Conservation (phyloP, 2,797 vertebrate species). For the Decapterus maruadsi region DNA sequence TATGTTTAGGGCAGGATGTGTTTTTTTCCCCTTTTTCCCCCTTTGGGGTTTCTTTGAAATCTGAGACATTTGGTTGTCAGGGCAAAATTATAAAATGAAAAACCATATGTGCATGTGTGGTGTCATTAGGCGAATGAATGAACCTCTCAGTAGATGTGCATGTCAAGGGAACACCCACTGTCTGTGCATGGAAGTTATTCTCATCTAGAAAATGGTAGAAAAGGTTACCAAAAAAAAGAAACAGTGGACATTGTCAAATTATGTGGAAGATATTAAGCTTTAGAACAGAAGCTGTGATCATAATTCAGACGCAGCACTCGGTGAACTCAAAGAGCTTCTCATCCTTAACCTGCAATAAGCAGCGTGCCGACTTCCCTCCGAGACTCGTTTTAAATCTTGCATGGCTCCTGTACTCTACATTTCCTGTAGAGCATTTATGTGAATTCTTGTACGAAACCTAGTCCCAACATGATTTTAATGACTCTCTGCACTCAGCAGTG, state of each 20-base stretch:
- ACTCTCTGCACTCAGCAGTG: constrained; percentile 50
- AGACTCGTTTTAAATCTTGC: constrained; percentile 35
- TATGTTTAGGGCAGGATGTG: constrained; percentile 58
- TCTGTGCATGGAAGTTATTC: neutral
- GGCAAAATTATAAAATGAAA: constrained; percentile 27
- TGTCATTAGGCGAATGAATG: constrained; percentile 23
- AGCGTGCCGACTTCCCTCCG: constrained; percentile 11
- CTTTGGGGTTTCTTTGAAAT: constrained; percentile 47
- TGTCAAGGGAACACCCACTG: constrained; percentile 1
- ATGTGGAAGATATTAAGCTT: neutral
- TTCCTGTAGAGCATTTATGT: constrained; percentile 47
- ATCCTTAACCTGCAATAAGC: constrained; percentile 32
- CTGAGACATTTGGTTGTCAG: constrained; percentile 29
- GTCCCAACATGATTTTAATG: constrained; percentile 50
- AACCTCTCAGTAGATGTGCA: neutral
- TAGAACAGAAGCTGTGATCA: constrained; percentile 1
- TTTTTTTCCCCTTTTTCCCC: constrained; percentile 8
- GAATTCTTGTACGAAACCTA: constrained; percentile 44
- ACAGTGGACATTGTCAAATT: neutral
- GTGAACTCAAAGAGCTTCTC: neutral
- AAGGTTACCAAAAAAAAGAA: neutral
- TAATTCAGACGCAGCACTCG: neutral
- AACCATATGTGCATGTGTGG: constrained; percentile 8
- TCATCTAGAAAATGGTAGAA: neutral
- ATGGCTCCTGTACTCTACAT: constrained; percentile 28